Percentiles rank a stretch among this genome's conserved stretches.
These are phyloP conservation scores for Phalacrocorax carbo DNA, from an alignment of 2,113 vertebrate species.

Conservation along the genomic window DNA sequence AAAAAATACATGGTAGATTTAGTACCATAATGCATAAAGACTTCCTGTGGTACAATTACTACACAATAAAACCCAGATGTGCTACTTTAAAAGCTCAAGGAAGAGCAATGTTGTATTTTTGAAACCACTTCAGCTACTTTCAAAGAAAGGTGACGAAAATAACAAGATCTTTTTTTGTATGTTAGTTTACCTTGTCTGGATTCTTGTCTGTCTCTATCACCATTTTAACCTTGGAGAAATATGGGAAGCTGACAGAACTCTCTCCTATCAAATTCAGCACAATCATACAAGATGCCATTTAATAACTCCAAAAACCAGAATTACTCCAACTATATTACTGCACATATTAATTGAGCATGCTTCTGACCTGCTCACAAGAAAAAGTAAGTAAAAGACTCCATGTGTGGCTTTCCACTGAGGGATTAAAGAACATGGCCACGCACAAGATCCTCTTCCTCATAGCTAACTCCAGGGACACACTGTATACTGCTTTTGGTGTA, in stretches of 20 bases:
- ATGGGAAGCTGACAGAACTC: background rate
- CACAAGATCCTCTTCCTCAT: background rate
- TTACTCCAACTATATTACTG: background rate
- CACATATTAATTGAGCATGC: background rate
- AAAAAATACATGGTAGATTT: background rate
- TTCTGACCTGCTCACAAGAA: background rate
- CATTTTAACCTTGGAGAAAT: background rate
- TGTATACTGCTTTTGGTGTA: background rate
- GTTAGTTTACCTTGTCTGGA: background rate
- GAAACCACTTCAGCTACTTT: background rate
- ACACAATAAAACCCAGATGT: slow-evolving; percentile 1
- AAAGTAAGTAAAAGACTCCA: background rate
- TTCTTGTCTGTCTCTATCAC: background rate
- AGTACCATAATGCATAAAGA: background rate
- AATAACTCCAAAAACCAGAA: background rate
- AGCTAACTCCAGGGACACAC: background rate
- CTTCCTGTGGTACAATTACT: slow-evolving; percentile 2
- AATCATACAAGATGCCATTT: background rate
- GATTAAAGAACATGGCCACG: background rate
- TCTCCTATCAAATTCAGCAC: background rate
- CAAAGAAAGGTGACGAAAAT: background rate
- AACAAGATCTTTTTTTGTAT: background rate
- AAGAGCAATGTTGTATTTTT: background rate
- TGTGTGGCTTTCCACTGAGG: background rate
- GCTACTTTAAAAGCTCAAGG: background rate